Evolutionary conservation across 2,113 vertebrate genomes (phyloP), one percentile per base, ranked within the genome.

Genomic region (Lepus europaeus): DNA sequence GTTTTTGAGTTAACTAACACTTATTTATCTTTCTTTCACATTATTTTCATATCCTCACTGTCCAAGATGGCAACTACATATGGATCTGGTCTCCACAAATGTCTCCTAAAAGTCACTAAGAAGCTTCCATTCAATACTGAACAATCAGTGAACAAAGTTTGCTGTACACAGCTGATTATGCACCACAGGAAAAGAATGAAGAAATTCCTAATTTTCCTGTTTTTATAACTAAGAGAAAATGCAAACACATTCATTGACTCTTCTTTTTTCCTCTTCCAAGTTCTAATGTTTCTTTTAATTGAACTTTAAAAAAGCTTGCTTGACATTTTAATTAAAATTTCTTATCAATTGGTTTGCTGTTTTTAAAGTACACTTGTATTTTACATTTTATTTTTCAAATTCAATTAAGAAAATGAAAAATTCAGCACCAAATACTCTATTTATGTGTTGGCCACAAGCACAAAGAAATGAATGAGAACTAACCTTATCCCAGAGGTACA

Each of bases 1-100:
- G 19, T 25, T 96, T 95, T 53, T 73, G 22, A 96, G 66, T 81
- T 51, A 78, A 81, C 53, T 83, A 72, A 56, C 64, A 79, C 49
- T 87, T 56, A 82, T 92, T 72, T 70, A 5, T 73, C 20, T 68
- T 78, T 59, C 25, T 51, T 93, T 93, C 9, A 61, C 31, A 61
- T 25, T 69, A 72, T 95, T 85, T 56, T 17, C 23, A 61, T 63
- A 49, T 80, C 63, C 2, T 79, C 45, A 69, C 66, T 80, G 36
- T 66, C 6, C 56, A 90, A 51, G 79, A 68, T 91, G 64, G 63
- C 29, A 69, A 85, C 3, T 53, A 87, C 22, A 59, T 3, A 51
- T 91, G 56, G 39, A 20, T 81, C 36, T 66, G 1, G 2, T 76
- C 4, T 90, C 23, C 29, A 85, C 31, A 70, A 76, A 85, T 14